Evolutionary conservation across 2,888 invertebrate genomes (phyloP), one percentile per base, ranked within the genome.

Genomic region (Leptopilina drosophilae): DNA sequence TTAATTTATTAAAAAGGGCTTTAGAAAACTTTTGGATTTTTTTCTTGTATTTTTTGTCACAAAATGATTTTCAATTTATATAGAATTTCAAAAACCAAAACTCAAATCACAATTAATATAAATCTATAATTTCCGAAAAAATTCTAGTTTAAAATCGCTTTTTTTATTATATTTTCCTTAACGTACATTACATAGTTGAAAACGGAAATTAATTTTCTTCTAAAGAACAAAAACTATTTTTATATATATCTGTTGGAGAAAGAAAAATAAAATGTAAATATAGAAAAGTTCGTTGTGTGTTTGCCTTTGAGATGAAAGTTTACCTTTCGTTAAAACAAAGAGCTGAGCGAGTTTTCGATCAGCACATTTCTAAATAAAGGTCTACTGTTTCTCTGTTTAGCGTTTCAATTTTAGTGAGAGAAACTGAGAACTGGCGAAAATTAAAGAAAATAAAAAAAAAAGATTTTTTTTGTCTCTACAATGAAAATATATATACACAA

Each of bases 281-380:
- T n/a, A 76, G 62, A 62, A 59, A 42, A 42, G 64, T 75, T 62
- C 67, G 75, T 59, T 73, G 75, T 56, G 65, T 85, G 86, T 89
- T 89, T 89, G 86, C 81, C 84, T 83, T 84, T 80, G 82, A 84
- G 84, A 85, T 84, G 83, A 84, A 87, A 87, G 87, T 90, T 89
- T 90, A 87, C 88, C 88, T 89, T 90, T 89, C 89, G 89, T 89
- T 89, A 89, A 87, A 86, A 82, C 83, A 69, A 82, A 84, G 83
- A 84, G 77, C 82, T 64, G 64, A 83, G 81, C 84, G 84, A 82
- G 85, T 85, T 87, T 88, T 87, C 83, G 78, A 83, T 82, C 82
- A 80, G 79, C 82, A 82, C 82, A 69, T 77, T 78, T 77, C 78
- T 81, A 20, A n/a, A 20, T 69, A 69, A 53, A 53, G 26, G 20